phyloP scores from a whole-genome alignment of 2,888 invertebrate genomes.

The Yponomeuta evonymella region DNA sequence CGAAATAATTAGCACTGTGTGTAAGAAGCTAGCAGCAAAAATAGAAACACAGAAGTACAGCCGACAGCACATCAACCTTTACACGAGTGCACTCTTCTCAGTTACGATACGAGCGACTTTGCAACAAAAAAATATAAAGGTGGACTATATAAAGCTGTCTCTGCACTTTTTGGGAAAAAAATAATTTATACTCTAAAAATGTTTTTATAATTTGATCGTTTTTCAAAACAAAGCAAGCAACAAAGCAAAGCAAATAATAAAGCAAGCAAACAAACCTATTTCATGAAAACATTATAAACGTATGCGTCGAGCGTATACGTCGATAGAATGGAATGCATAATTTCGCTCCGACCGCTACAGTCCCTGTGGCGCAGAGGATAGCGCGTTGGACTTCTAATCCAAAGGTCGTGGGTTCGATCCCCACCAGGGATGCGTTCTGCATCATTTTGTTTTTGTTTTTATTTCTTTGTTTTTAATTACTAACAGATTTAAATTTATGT shows the following conservation, averaged over 20 bases:
- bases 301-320: neutral
- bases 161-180: too few species aligned
- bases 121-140: neutral
- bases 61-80: too few species aligned
- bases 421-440: conserved; percentile 81
- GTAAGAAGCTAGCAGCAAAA: neutral
- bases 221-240: too few species aligned
- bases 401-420: conserved; percentile 92
- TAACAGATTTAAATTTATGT: neutral
- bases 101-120: too few species aligned
- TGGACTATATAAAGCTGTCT: too few species aligned
- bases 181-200: too few species aligned
- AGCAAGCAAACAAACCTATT: neutral
- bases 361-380: conserved; percentile 91
- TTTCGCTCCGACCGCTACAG: conserved; percentile 39
- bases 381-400: conserved; percentile 93
- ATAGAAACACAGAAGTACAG: too few species aligned
- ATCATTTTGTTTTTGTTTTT: conserved; percentile 21
- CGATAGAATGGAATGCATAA: conserved; percentile 27
- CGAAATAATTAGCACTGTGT: neutral
- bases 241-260: neutral
- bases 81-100: too few species aligned
- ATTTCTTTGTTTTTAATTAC: conserved; percentile 19
- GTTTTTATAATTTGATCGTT: too few species aligned
- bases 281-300: neutral